A percentile compares a stretch with the other conserved stretches of the same genome.
Evolutionary conservation across 1,140 invertebrate species (phyloP).

Genomic region (Lepidurus arcticus): DNA sequence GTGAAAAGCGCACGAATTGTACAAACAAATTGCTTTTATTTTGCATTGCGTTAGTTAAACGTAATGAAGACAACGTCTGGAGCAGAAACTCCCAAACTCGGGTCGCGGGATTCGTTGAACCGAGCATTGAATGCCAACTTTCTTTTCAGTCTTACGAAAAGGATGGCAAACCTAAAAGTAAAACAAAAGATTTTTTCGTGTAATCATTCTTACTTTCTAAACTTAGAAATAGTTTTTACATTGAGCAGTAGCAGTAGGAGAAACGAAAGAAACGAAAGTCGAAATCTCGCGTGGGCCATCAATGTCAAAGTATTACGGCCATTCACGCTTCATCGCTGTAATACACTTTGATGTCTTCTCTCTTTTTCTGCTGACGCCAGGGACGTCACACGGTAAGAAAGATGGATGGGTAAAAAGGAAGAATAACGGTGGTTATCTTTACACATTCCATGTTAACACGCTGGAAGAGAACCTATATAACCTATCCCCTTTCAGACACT

Average conservation of each 20-base stretch:
- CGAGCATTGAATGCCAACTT: too few species aligned
- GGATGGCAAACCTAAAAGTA: too few species aligned
- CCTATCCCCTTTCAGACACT: too few species aligned
- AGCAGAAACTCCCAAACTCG: background rate
- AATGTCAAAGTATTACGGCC: background rate
- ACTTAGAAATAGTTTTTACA: background rate
- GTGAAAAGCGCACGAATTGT: background rate
- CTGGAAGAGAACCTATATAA: too few species aligned
- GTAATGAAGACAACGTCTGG: background rate
- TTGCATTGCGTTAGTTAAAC: background rate
- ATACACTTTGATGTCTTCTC: background rate
- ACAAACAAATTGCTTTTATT: background rate
- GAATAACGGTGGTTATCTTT: too few species aligned
- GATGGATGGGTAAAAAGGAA: background rate
- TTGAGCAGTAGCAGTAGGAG: background rate
- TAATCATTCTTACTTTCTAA: too few species aligned
- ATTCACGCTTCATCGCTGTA: background rate
- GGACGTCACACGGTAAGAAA: background rate
- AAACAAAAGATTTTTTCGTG: too few species aligned
- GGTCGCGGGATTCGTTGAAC: too few species aligned
- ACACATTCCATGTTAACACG: too few species aligned
- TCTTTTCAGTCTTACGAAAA: too few species aligned
- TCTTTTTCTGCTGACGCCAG: background rate
- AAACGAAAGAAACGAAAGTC: background rate
- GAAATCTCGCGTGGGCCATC: background rate